Percentiles rank a stretch among this genome's conserved stretches.
phyloP scores from a whole-genome alignment of 1,140 invertebrate genomes.

The Panulirus ornatus region DNA sequence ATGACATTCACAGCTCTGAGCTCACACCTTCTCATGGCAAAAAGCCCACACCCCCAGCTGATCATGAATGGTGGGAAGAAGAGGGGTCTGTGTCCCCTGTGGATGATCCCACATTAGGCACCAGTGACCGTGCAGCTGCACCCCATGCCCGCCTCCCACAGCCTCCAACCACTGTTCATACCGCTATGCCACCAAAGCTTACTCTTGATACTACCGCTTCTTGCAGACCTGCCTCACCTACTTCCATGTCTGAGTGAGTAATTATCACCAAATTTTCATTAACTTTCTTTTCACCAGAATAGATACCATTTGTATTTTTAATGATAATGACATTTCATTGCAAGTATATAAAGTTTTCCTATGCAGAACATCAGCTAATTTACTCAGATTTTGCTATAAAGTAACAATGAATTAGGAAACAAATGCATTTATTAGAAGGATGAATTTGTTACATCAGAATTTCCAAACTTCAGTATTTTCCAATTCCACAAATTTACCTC shows the following conservation, averaged over 20 bases:
- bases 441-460: too few relatives aligned
- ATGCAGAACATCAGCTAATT: too few relatives aligned
- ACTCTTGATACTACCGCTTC: constrained; percentile 49
- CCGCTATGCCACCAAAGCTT: constrained; percentile 50
- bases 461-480: too few relatives aligned
- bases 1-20: constrained; percentile 70
- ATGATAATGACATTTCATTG: too few relatives aligned
- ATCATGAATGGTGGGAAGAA: constrained; percentile 93
- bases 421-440: too few relatives aligned
- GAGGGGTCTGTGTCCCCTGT: constrained; percentile 92
- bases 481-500: too few relatives aligned
- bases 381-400: too few relatives aligned
- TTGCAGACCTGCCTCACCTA: constrained; percentile 57
- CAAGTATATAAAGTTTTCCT: too few relatives aligned
- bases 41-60: constrained; percentile 40
- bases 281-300: too few relatives aligned
- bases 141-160: constrained; percentile 16
- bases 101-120: constrained; percentile 82
- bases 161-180: not conserved
- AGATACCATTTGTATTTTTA: too few relatives aligned
- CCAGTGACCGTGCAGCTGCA: constrained; percentile 52
- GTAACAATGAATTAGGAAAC: too few relatives aligned
- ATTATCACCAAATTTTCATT: not conserved
- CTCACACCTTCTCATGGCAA: constrained; percentile 55
- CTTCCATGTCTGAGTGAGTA: constrained; percentile 72